Conservation (phyloP, 1,140 invertebrate genomes). For the Melitaea cinxia region DNA sequence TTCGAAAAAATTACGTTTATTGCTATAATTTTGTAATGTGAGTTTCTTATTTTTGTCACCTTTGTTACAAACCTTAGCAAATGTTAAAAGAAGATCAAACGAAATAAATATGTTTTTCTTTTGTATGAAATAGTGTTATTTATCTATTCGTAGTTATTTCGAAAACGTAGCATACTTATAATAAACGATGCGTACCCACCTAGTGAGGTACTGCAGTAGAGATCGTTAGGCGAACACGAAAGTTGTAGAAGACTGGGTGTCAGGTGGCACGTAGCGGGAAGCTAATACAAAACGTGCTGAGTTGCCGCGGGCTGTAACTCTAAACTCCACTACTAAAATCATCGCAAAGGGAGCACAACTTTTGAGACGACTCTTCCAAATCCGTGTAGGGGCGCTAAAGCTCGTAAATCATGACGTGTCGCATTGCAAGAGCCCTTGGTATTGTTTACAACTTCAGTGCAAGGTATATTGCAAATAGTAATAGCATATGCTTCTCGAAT, state of each 20-base stretch:
- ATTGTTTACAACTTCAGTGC: background rate
- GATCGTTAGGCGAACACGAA: slow-evolving; percentile 9
- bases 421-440: background rate
- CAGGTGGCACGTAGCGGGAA: slow-evolving; percentile 49
- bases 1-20: too few species aligned
- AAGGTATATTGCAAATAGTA: slow-evolving; percentile 1
- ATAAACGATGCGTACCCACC: background rate
- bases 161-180: background rate
- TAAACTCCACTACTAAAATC: slow-evolving; percentile 42
- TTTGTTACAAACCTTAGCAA: too few species aligned
- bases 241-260: slow-evolving; percentile 33
- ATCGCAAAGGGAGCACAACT: slow-evolving; percentile 37
- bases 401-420: slow-evolving; percentile 2
- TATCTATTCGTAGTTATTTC: background rate
- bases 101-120: too few species aligned
- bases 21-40: too few species aligned
- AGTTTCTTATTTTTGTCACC: too few species aligned
- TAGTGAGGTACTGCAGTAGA: background rate
- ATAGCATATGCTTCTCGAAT: background rate
- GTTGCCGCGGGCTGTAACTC: slow-evolving; percentile 39
- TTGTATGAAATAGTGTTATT: background rate
- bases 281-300: slow-evolving; percentile 54
- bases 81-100: too few species aligned
- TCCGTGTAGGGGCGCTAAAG: background rate
- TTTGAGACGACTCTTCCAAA: slow-evolving; percentile 20